A percentile compares a stretch with the other conserved stretches of the same genome.
Conservation (phyloP, 1,140 invertebrate species). For the Stegodyphus dumicola region DNA sequence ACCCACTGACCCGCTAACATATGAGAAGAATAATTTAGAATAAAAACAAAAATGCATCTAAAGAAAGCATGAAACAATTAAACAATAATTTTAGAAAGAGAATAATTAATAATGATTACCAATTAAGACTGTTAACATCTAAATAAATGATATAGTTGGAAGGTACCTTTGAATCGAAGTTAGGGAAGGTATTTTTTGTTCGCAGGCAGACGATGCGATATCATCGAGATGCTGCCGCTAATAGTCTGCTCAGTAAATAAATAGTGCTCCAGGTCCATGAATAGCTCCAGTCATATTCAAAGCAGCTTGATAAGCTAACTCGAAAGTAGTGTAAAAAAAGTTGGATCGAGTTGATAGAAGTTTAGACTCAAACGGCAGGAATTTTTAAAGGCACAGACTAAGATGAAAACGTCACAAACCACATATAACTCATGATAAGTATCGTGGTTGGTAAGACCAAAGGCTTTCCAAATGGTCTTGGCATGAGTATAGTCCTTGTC, state of each 20-base stretch:
- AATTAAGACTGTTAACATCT: slow-evolving; percentile 64
- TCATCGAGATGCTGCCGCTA: slow-evolving; percentile 61
- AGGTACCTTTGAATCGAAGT: slow-evolving; percentile 57
- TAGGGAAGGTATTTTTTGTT: slow-evolving; percentile 63
- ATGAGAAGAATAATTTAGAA: too few relatives aligned
- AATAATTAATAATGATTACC: too few relatives aligned
- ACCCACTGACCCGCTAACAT: slow-evolving; percentile 15
- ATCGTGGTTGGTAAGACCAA: not conserved
- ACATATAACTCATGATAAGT: not conserved
- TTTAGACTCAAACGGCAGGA: slow-evolving; percentile 63
- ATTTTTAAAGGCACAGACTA: slow-evolving; percentile 63
- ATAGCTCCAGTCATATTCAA: slow-evolving; percentile 63
- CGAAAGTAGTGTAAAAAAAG: slow-evolving; percentile 62
- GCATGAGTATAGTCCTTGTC: not conserved
- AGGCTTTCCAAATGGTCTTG: not conserved
- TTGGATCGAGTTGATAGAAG: slow-evolving; percentile 63
- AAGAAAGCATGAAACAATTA: too few relatives aligned
- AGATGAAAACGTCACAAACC: not conserved
- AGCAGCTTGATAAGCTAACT: slow-evolving; percentile 62
- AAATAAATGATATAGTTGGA: slow-evolving; percentile 62
- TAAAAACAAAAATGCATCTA: too few relatives aligned
- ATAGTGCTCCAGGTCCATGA: slow-evolving; percentile 64
- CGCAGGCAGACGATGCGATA: slow-evolving; percentile 61
- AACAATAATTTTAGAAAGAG: too few relatives aligned
- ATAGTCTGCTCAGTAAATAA: slow-evolving; percentile 64